Evolutionary conservation across 1,140 invertebrate species (phyloP).

Genomic region (Anoplolepis gracilipes): DNA sequence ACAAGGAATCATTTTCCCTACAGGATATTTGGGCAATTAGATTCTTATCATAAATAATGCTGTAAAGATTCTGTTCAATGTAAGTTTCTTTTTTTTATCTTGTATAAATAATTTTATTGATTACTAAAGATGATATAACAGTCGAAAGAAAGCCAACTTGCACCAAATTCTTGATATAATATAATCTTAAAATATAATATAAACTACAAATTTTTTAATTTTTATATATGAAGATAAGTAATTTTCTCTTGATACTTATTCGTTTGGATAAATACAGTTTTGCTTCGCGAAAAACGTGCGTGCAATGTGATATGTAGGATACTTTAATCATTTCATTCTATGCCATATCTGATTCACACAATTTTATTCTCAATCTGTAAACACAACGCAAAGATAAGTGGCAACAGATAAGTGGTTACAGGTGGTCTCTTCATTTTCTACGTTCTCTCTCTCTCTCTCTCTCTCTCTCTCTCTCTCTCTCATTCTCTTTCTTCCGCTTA

Average conservation of each 20-base stretch:
- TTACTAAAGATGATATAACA: too few relatives aligned
- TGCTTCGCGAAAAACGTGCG: neutral
- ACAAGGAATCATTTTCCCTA: neutral
- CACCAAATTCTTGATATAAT: too few relatives aligned
- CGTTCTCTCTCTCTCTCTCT: neutral
- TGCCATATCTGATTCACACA: constrained; percentile 64
- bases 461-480: constrained; percentile 26
- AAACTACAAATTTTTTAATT: neutral
- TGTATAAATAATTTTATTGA: too few relatives aligned
- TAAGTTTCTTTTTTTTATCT: too few relatives aligned
- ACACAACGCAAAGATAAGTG: constrained; percentile 70
- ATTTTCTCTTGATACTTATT: neutral
- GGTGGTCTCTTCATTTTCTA: constrained; percentile 66
- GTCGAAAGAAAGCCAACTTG: too few relatives aligned
- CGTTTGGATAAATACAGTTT: neutral
- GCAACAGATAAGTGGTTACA: constrained; percentile 69
- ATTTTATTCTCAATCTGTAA: constrained; percentile 73
- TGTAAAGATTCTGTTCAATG: neutral
- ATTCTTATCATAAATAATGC: neutral
- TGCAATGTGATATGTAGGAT: constrained; percentile 49
- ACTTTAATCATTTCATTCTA: constrained; percentile 65
- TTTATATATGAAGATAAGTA: neutral
- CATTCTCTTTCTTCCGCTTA: neutral
- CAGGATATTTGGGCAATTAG: neutral
- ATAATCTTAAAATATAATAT: too few relatives aligned